phyloP scores from a whole-genome alignment of 1,140 invertebrate species.

The Habropoda laboriosa region DNA sequence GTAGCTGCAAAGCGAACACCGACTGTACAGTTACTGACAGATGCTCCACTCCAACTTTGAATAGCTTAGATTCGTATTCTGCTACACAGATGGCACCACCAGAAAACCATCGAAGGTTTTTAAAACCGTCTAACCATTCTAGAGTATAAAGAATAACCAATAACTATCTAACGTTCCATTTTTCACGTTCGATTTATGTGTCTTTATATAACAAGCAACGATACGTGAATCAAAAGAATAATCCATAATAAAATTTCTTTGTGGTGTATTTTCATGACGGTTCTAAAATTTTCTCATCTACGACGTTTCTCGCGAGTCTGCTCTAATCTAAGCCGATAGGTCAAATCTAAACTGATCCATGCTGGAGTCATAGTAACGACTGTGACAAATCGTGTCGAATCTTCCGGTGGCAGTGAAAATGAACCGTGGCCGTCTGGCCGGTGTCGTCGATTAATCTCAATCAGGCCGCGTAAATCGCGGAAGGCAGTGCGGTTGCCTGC shows the following conservation, averaged over 20 bases:
- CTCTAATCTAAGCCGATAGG: background rate
- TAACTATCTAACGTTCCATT: background rate
- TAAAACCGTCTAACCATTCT: no score
- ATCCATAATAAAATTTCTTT: no score
- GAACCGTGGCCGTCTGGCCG: constrained; percentile 12
- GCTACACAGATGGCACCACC: constrained; percentile 54
- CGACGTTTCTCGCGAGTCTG: background rate
- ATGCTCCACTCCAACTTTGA: background rate
- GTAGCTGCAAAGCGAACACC: background rate
- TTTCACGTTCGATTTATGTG: background rate
- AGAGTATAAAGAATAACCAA: no score
- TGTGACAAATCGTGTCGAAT: constrained; percentile 54
- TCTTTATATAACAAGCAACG: no score
- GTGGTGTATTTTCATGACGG: no score
- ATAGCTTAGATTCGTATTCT: constrained; percentile 13
- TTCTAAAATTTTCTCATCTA: background rate
- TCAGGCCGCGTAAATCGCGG: constrained; percentile 17
- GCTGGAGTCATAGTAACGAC: constrained; percentile 23
- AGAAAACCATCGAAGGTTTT: constrained; percentile 2
- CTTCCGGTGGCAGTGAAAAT: constrained; percentile 29
- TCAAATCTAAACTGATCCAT: background rate
- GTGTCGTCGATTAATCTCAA: constrained; percentile 52
- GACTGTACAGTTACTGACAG: constrained; percentile 45
- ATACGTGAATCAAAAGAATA: no score
- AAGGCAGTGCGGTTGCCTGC: background rate